Evolutionary conservation across 2,113 vertebrate species (phyloP).

Genomic region (Mohoua ochrocephala): DNA sequence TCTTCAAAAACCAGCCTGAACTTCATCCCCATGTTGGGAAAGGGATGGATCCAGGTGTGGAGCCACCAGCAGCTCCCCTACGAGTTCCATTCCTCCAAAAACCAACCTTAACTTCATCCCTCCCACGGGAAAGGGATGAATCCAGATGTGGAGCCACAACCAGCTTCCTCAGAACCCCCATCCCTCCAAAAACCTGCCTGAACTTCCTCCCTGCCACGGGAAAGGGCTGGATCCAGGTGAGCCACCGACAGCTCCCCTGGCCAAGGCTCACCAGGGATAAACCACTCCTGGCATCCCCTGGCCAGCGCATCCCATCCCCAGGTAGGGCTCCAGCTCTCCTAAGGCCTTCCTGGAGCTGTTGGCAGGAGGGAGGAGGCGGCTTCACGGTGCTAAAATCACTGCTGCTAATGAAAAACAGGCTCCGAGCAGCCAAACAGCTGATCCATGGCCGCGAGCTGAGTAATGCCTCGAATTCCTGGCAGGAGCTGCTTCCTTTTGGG

Average conservation of each 20-base stretch:
- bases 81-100: not conserved
- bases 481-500: not conserved
- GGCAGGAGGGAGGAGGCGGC: not conserved
- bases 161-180: not conserved
- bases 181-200: fast-evolving
- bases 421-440: not conserved
- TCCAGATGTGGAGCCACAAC: not conserved
- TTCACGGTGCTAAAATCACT: not conserved
- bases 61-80: fast-evolving
- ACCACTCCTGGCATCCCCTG: fast-evolving
- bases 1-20: not conserved
- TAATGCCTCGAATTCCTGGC: conserved; percentile 49
- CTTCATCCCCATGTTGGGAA: not conserved
- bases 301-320: fast-evolving
- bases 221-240: not conserved
- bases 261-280: not conserved
- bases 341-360: fast-evolving
- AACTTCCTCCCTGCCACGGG: not conserved
- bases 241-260: fast-evolving
- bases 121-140: not conserved
- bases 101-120: too few species aligned
- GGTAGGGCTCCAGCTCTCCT: not conserved
- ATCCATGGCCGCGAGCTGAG: not conserved
- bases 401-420: not conserved
- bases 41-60: not conserved